Evolutionary conservation across 2,888 invertebrate species (phyloP).

Genomic region (Drosophila anceps): DNA sequence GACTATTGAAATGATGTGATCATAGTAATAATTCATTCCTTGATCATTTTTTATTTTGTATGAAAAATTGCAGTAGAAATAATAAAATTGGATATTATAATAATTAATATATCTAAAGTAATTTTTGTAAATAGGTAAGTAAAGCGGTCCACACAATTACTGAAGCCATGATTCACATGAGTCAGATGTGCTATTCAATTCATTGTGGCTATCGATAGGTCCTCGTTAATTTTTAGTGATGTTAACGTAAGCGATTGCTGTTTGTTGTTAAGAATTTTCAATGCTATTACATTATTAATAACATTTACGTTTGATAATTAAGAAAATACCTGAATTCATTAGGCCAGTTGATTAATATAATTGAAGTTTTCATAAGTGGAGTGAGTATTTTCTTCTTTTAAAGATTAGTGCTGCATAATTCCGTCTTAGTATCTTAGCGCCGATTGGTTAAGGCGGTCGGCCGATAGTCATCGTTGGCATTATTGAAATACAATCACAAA

Average conservation of each 20-base stretch:
- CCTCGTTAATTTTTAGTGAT: neutral
- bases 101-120: no score
- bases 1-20: no score
- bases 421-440: neutral
- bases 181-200: neutral
- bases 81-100: no score
- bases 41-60: no score
- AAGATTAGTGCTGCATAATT: neutral
- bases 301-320: no score
- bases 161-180: constrained; percentile 6
- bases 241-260: neutral
- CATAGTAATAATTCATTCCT: no score
- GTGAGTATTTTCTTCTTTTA: neutral
- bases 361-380: no score
- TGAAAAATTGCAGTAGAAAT: neutral
- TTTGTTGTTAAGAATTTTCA: neutral
- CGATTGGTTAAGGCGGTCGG: constrained; percentile 17
- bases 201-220: neutral
- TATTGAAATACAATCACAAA: neutral
- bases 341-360: no score
- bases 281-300: neutral
- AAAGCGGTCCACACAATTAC: no score
- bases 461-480: constrained; percentile 1
- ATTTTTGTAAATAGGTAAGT: no score
- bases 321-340: no score